A percentile compares a stretch with the other conserved stretches of the same genome.
These are phyloP conservation scores for Dendrophyllia cribrosa DNA, from an alignment of 64 coral and sea anemone species.

Conservation along the genomic window DNA sequence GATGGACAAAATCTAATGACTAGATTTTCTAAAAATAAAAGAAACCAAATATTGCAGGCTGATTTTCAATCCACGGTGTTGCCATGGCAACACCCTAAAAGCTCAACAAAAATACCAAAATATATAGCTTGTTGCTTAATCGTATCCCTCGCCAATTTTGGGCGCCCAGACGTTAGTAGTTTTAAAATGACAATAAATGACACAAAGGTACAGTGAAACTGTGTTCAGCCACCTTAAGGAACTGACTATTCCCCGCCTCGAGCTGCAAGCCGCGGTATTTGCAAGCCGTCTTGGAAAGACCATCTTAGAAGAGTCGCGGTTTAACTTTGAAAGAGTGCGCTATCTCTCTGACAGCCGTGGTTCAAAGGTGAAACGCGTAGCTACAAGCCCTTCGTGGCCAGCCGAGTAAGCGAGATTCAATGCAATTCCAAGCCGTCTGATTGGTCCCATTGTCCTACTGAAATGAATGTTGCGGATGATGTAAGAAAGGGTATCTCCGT, in stretches of 20 bases:
- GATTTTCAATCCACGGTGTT: too few relatives aligned
- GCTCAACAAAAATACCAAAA: too few relatives aligned
- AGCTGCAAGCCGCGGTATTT: constrained; percentile 25
- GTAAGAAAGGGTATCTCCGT: constrained; percentile 46
- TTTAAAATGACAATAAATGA: too few relatives aligned
- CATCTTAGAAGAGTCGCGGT: constrained; percentile 18
- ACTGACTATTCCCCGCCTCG: constrained; percentile 17
- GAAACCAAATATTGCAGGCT: too few relatives aligned
- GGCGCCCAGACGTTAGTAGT: too few relatives aligned
- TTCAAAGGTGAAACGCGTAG: constrained; percentile 11
- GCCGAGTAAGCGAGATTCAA: constrained; percentile 38
- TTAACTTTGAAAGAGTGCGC: constrained; percentile 1
- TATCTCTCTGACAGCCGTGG: constrained; percentile 55
- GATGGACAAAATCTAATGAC: too few relatives aligned
- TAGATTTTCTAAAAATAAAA: too few relatives aligned
- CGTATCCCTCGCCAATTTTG: too few relatives aligned
- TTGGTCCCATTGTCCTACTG: constrained; percentile 36
- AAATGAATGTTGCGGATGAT: constrained; percentile 47
- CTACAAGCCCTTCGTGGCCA: constrained; percentile 45
- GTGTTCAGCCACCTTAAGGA: too few relatives aligned
- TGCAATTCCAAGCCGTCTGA: constrained; percentile 22
- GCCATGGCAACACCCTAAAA: too few relatives aligned
- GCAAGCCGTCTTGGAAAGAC: constrained; percentile 12
- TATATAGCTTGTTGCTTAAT: too few relatives aligned
- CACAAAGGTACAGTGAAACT: too few relatives aligned